Conservation (phyloP, 2,797 vertebrate genomes). For the Xerus rutilus region DNA sequence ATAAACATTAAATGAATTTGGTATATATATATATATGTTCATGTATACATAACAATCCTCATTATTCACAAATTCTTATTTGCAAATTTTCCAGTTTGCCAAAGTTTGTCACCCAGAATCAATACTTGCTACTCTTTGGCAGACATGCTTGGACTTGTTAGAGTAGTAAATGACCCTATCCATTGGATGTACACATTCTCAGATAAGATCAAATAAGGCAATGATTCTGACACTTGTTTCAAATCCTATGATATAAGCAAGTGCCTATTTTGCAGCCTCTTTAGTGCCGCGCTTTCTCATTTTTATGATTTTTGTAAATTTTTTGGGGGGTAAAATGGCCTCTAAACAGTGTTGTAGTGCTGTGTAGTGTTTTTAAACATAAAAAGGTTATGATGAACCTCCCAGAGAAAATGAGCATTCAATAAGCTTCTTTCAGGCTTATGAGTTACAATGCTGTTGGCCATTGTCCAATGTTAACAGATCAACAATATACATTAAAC, state of each 20-base stretch:
- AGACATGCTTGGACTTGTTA: background rate
- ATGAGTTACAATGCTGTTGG: background rate
- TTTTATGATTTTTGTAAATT: background rate
- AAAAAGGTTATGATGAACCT: background rate
- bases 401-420: background rate
- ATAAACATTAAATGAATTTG: background rate
- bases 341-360: background rate
- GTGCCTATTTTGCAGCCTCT: background rate
- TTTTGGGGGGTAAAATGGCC: background rate
- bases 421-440: background rate
- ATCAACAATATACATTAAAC: background rate
- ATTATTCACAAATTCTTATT: background rate
- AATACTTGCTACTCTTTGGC: background rate
- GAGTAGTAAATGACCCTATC: background rate
- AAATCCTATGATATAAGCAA: background rate
- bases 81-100: background rate
- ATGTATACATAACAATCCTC: background rate
- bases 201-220: too few species aligned
- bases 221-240: background rate
- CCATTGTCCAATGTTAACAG: background rate
- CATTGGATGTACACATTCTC: background rate
- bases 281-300: background rate
- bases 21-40: background rate
- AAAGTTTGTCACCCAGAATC: background rate
- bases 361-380: background rate